A percentile compares a stretch with the other conserved stretches of the same genome.
Conservation (phyloP, 1,140 invertebrate species). For the Heliconius hermathena region DNA sequence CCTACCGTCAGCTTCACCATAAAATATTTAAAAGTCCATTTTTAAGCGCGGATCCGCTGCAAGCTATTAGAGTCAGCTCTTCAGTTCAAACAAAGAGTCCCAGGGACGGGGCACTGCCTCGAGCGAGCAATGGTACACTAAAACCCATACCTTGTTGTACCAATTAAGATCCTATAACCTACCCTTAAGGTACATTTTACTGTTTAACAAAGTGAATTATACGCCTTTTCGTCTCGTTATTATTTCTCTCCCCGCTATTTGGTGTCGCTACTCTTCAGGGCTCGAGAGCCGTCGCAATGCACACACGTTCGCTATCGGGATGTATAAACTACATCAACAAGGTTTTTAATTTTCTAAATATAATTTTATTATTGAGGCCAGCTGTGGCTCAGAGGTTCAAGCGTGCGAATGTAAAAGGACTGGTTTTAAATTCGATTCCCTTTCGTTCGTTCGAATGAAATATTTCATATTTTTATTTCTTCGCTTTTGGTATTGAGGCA, state of each 20-base stretch:
- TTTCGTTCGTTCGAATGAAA: no score
- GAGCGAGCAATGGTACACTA: conserved; percentile 55
- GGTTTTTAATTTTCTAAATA: conserved; percentile 11
- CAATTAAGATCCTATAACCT: conserved; percentile 72
- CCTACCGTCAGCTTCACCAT: conserved; percentile 55
- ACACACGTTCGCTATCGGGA: conserved; percentile 52
- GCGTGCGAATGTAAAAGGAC: not conserved
- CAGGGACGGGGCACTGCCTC: conserved; percentile 68
- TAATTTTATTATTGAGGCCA: not conserved
- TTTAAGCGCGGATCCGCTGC: conserved; percentile 76
- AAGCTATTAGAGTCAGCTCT: conserved; percentile 80
- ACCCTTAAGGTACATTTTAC: conserved; percentile 62
- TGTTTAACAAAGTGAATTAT: conserved; percentile 46
- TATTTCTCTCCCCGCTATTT: conserved; percentile 75
- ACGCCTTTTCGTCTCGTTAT: conserved; percentile 70
- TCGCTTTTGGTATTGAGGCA: no score
- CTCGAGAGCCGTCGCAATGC: conserved; percentile 58
- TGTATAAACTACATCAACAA: conserved; percentile 48
- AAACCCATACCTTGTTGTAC: conserved; percentile 68
- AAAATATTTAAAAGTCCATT: conserved; percentile 79
- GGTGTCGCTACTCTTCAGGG: conserved; percentile 74
- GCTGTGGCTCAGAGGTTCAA: not conserved
- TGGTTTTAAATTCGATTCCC: no score
- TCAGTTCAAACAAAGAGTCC: conserved; percentile 78
- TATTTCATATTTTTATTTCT: no score